phyloP scores from a whole-genome alignment of 2,113 vertebrate species.

The Eolophus roseicapilla region DNA sequence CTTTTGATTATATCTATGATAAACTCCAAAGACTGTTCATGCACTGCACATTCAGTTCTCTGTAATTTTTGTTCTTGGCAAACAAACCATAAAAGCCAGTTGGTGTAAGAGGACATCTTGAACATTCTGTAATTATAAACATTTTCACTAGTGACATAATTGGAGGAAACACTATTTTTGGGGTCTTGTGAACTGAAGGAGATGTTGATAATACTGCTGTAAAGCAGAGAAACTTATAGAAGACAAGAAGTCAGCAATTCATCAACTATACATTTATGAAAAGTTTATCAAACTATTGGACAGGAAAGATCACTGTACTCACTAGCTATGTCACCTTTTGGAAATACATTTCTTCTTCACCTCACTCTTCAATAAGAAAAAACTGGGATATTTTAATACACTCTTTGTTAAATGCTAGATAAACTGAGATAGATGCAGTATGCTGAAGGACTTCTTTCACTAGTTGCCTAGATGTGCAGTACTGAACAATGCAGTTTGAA shows the following conservation, averaged over 20 bases:
- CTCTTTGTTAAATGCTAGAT: background rate
- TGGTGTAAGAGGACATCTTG: background rate
- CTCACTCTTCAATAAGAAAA: background rate
- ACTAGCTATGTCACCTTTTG: background rate
- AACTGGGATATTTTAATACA: background rate
- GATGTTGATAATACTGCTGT: background rate
- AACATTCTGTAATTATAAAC: background rate
- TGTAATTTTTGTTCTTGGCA: background rate
- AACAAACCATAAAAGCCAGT: background rate
- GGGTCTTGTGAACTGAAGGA: background rate
- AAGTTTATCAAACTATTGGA: background rate
- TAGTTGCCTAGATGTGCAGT: background rate
- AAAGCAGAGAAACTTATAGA: background rate
- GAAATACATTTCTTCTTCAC: background rate
- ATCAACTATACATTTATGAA: background rate
- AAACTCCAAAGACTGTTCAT: background rate
- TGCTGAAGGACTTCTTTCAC: background rate
- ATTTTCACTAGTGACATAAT: background rate
- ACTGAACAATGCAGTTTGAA: background rate
- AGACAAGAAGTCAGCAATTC: background rate
- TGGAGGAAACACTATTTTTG: background rate
- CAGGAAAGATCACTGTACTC: background rate
- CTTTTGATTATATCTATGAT: background rate
- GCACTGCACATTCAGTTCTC: background rate
- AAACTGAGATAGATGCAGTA: background rate